Base-by-base conservation (phyloP, 2,888 invertebrate genomes). In the Agrotis ipsilon region DNA sequence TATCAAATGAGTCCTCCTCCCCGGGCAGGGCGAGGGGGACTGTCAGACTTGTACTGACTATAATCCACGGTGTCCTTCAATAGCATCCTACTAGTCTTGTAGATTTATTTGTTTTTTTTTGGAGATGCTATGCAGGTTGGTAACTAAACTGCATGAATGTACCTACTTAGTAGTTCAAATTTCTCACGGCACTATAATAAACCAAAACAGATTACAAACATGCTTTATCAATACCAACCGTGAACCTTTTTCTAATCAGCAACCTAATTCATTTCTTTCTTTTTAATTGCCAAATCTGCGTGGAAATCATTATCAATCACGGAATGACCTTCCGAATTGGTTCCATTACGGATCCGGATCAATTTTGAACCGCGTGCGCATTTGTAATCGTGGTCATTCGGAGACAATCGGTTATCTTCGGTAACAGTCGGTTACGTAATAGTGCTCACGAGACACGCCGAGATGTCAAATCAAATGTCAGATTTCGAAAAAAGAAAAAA, bases 321-420 rank as follows among this genome's bases (percentile, higher is more conserved):
- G 14, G 21, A 5, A 19, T 61, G 82, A 80, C 84, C 84, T 83
- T 83, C 73, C 24, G 24, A 52, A 84, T 83, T 78, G 43, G 82
- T 84, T 82, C 80, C 78, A 78, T 80, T 73, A 68, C 66, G 60
- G 78, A 82, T 83, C 70, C 69, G 80, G 72, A 78, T 68, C 80
- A 68, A 66, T 54, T 75, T 24, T 45, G 66, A 49, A 70, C 59
- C 55, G 70, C 75, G 72, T 68, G 68, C 64, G 67, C 55, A 70
- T 80, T 78, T 76, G 67, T 58, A 79, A 79, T 72, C 76, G 76
- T 67, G 66, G 62, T 45, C 58, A 58, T 75, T 81, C 76, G 78
- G 79, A 57, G 59, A 73, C 75, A 66, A 66, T 72, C 58, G 68
- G 67, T 82, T 78, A 82, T 79, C 68, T 54, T 67, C 81, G 77